Evolutionary conservation across 1,140 invertebrate genomes (phyloP), one percentile per base, ranked within the genome.

Genomic region (Riptortus pedestris): DNA sequence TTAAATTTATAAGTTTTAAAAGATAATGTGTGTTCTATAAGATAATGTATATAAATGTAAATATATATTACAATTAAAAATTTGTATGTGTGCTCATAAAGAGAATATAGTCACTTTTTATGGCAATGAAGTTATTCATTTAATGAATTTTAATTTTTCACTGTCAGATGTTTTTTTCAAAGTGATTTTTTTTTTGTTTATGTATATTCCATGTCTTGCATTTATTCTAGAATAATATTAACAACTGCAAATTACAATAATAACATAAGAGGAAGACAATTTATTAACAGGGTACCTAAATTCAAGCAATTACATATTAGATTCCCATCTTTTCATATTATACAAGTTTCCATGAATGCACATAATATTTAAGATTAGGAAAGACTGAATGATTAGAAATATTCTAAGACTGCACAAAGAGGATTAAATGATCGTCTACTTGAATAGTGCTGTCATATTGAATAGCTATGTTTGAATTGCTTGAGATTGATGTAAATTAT

Each of bases 11-110:
- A n/a, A n/a, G n/a, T 38, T 38, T 38, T 38, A 5, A 7, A 5
- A 7, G 14, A 38, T 14, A 14, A 38, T 38, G 31, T 38, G 31
- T 38, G 31, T 55, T 55, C 22, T 55, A 24, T 55, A 24, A 27
- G 18, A 47, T 47, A 55, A 9, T 55, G 51, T 55, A 55, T 24
- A 55, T 55, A 55, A 1, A 24, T 55, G 51, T 55, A 55, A 55
- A 55, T 55, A 55, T 55, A 55, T 47, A 47, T 47, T 20, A 20
- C 18, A 20, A 47, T 47, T n/a, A 20, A n/a, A 55, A 24, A 22
- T 55, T 55, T 55, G 24, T 26, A 55, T 55, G 51, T 27, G 51
- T 55, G 51, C 51, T 55, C 51, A 55, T 55, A 47, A 47, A 38
- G 22, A 47, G 3, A n/a, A n/a, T n/a, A n/a, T n/a, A n/a, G n/a